Percentiles rank a stretch among this genome's conserved stretches.
phyloP scores from a whole-genome alignment of 2,113 vertebrate species.

The Sorex fumeus region DNA sequence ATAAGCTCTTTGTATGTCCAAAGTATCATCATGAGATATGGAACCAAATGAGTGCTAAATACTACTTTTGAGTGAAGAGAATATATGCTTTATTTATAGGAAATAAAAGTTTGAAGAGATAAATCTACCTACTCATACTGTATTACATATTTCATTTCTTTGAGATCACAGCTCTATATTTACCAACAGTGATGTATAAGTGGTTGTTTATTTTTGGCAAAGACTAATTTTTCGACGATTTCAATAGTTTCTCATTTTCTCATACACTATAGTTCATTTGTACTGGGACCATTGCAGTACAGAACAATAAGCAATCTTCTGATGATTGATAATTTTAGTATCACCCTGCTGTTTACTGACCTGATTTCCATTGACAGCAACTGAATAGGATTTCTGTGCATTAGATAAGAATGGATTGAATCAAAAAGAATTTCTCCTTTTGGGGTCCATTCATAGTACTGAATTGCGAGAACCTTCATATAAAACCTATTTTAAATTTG shows the following conservation, averaged over 20 bases:
- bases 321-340: constrained; percentile 50
- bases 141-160: background rate
- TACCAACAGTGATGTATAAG: background rate
- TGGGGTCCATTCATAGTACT: background rate
- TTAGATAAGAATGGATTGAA: background rate
- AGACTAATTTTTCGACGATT: constrained; percentile 9
- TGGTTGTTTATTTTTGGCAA: background rate
- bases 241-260: constrained; percentile 54
- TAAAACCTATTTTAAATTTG: background rate
- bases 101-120: background rate
- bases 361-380: constrained; percentile 8
- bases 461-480: background rate
- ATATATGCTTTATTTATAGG: background rate
- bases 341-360: constrained; percentile 21
- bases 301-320: constrained; percentile 53
- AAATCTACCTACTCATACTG: background rate
- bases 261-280: constrained; percentile 15
- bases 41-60: background rate
- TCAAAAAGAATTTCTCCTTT: background rate
- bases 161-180: background rate
- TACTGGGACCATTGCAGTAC: background rate
- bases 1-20: background rate
- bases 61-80: background rate
- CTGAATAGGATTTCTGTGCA: background rate
- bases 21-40: background rate